phyloP scores from a whole-genome alignment of 2,113 vertebrate genomes.

The Eurystomus gularis region DNA sequence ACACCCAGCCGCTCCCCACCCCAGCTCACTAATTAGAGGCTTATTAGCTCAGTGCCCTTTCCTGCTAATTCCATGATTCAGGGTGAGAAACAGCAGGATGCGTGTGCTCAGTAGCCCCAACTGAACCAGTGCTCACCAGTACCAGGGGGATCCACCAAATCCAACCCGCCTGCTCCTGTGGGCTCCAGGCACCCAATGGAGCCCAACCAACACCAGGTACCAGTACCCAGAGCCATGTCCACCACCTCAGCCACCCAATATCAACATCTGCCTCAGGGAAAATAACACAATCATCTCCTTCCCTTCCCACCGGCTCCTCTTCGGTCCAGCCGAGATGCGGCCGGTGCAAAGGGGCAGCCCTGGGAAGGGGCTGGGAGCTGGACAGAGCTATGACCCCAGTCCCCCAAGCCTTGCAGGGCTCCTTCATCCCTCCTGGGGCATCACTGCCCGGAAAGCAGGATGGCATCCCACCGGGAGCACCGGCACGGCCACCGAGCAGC shows the following conservation, averaged over 20 bases:
- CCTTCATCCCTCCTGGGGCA: not conserved
- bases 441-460: not conserved
- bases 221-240: not conserved
- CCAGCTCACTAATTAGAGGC: fast-evolving
- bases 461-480: fast-evolving
- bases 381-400: not conserved
- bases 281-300: not conserved
- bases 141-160: not conserved
- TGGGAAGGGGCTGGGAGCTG: not conserved
- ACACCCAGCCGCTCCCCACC: not conserved
- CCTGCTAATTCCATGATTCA: fast-evolving
- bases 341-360: not conserved
- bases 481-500: not conserved
- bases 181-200: not conserved
- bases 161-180: fast-evolving
- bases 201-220: not conserved
- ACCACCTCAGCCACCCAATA: not conserved
- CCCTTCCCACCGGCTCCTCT: not conserved
- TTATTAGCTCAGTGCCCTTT: not conserved
- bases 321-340: fast-evolving
- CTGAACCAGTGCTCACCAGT: fast-evolving
- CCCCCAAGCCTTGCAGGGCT: not conserved
- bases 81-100: not conserved
- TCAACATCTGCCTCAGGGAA: not conserved
- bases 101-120: fast-evolving